These are phyloP conservation scores for Phodopus roborovskii DNA, from an alignment of 2,113 vertebrate species.

Conservation along the genomic window DNA sequence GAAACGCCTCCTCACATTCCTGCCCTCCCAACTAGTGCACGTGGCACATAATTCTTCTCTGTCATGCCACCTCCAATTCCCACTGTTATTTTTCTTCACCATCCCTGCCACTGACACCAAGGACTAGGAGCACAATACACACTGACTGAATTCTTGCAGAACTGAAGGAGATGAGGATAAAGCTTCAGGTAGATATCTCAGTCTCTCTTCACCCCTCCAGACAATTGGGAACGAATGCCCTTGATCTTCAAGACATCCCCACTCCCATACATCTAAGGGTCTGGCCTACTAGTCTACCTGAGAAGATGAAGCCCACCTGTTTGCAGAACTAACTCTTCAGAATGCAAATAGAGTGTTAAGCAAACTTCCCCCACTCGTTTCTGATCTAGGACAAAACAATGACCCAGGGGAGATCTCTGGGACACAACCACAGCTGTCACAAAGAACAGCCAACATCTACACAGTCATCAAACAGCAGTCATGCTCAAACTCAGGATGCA, in stretches of 20 bases:
- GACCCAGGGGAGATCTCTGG: neutral
- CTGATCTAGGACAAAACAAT: neutral
- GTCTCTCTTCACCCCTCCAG: neutral
- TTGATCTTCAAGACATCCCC: neutral
- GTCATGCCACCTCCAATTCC: constrained; percentile 29
- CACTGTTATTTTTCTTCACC: neutral
- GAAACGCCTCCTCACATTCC: constrained; percentile 43
- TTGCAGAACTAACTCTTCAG: neutral
- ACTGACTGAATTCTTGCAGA: neutral
- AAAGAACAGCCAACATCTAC: neutral
- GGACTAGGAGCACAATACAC: neutral
- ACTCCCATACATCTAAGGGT: neutral
- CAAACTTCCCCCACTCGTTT: constrained; percentile 46
- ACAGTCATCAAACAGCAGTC: neutral
- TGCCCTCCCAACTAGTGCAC: constrained; percentile 51
- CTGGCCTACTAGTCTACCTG: neutral
- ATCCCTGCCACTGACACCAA: neutral
- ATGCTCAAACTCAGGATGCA: neutral
- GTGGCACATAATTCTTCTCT: neutral
- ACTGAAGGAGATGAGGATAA: neutral
- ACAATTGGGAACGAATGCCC: neutral
- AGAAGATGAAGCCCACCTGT: neutral
- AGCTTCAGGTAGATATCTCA: neutral
- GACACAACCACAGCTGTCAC: neutral
- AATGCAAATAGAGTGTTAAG: neutral